A percentile compares a stretch with the other conserved stretches of the same genome.
phyloP scores from a whole-genome alignment of 2,888 invertebrate species.

The Boloria euphrosyne region DNA sequence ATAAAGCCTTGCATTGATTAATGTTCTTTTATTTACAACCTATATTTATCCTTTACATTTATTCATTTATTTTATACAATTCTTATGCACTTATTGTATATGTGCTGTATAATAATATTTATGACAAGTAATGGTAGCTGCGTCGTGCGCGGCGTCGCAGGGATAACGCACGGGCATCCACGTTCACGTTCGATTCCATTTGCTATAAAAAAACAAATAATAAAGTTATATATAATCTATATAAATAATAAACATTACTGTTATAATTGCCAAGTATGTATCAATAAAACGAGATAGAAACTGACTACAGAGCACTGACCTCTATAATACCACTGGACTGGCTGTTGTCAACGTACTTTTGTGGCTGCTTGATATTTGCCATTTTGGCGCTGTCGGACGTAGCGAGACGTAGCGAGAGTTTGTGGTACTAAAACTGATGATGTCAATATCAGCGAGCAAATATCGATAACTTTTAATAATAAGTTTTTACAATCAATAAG shows the following conservation, averaged over 20 bases:
- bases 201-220: conserved; percentile 20
- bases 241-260: neutral
- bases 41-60: conserved; percentile 36
- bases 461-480: too few species aligned
- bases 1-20: conserved; percentile 80
- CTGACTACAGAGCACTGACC: too few species aligned
- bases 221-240: conserved; percentile 6
- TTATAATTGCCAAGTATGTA: too few species aligned
- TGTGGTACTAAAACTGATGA: too few species aligned
- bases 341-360: too few species aligned
- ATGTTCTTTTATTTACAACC: conserved; percentile 55
- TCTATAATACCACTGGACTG: too few species aligned
- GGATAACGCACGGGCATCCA: conserved; percentile 43
- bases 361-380: too few species aligned
- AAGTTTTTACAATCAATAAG: too few species aligned
- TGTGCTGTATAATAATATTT: conserved; percentile 19
- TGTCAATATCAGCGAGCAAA: too few species aligned
- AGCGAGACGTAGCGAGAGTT: too few species aligned
- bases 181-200: conserved; percentile 29
- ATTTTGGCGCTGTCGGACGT: too few species aligned
- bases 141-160: conserved; percentile 39
- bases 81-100: neutral
- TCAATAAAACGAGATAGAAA: too few species aligned
- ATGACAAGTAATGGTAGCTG: conserved; percentile 52
- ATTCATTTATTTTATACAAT: conserved; percentile 11